phyloP scores from a whole-genome alignment of 2,888 invertebrate genomes.

The Bruchidius siliquastri region DNA sequence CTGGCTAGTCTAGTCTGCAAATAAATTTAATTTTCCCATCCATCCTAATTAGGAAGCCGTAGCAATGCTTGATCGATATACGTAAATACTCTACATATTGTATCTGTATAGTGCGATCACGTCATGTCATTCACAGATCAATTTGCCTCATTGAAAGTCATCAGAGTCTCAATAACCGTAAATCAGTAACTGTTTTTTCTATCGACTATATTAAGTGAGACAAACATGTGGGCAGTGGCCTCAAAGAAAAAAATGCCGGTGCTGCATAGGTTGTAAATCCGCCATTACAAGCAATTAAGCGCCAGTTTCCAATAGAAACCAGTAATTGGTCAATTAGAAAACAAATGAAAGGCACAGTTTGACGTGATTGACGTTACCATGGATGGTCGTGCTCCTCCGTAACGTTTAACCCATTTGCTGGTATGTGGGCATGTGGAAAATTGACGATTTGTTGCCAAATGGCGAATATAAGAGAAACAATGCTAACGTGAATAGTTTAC shows the following conservation, averaged over 20 bases:
- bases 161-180: neutral
- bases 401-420: neutral
- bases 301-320: neutral
- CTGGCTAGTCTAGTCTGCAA: too few relatives aligned
- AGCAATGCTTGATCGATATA: too few relatives aligned
- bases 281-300: neutral
- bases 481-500: neutral
- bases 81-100: too few relatives aligned
- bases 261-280: neutral
- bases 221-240: neutral
- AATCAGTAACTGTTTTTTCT: neutral
- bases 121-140: neutral
- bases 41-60: too few relatives aligned
- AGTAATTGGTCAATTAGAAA: neutral
- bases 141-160: neutral
- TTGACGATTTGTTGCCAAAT: neutral
- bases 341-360: neutral
- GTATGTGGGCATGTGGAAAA: neutral
- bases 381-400: neutral
- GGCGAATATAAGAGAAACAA: neutral
- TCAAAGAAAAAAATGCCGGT: neutral
- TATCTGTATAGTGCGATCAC: neutral
- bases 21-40: too few relatives aligned
- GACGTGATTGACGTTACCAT: neutral
- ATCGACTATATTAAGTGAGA: neutral